Conservation (phyloP, 2,113 vertebrate genomes). For the Uropsilus gracilis region DNA sequence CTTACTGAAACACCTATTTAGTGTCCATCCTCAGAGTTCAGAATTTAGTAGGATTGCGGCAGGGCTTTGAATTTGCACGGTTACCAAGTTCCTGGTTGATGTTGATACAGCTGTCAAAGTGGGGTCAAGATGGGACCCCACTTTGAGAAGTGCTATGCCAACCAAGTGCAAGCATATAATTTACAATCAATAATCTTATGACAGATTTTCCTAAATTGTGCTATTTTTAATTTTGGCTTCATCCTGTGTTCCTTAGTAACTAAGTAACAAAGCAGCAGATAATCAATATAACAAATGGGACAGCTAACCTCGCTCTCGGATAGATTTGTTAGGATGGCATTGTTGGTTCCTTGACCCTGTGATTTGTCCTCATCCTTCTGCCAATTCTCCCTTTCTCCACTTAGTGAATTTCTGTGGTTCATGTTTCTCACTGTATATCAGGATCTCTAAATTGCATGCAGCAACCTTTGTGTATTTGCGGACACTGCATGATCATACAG, state of each 20-base stretch:
- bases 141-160: not conserved
- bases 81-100: not conserved
- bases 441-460: not conserved
- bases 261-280: slow-evolving; percentile 1
- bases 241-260: slow-evolving; percentile 39
- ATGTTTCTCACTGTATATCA: not conserved
- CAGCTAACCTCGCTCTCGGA: not conserved
- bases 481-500: not conserved
- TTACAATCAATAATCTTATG: not conserved
- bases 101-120: not conserved
- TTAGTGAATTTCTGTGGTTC: not conserved
- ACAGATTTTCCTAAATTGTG: slow-evolving; percentile 11
- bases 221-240: slow-evolving; percentile 23
- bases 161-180: not conserved
- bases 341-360: not conserved
- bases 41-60: not conserved
- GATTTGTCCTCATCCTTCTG: too few relatives aligned
- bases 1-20: not conserved
- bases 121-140: not conserved
- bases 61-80: not conserved
- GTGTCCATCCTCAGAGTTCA: not conserved
- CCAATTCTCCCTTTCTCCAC: not conserved
- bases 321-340: not conserved
- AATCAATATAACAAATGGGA: not conserved
- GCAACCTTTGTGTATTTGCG: not conserved